Evolutionary conservation across 2,888 invertebrate genomes (phyloP).

Genomic region (Apamea anceps): DNA sequence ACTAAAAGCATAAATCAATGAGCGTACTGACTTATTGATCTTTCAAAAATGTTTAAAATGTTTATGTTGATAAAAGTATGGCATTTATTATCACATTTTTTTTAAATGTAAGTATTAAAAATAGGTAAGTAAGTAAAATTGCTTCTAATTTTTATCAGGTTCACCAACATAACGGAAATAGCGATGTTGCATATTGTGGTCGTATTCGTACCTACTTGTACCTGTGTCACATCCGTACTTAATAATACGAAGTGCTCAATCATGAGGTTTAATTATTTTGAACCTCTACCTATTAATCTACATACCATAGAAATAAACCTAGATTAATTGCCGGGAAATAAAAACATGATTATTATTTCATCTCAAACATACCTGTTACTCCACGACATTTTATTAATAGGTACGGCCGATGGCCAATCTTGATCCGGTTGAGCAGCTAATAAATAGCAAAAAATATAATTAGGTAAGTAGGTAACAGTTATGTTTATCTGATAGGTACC

Average conservation of each 20-base stretch:
- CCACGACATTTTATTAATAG: slow-evolving; percentile 77
- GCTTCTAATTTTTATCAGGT: slow-evolving; percentile 10
- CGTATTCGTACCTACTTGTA: neutral
- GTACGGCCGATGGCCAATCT: slow-evolving; percentile 70
- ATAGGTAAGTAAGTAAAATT: neutral
- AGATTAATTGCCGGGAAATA: slow-evolving; percentile 3
- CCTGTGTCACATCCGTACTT: slow-evolving; percentile 22
- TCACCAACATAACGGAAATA: slow-evolving; percentile 36
- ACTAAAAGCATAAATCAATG: slow-evolving; percentile 39
- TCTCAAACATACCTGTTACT: slow-evolving; percentile 79
- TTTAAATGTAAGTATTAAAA: neutral
- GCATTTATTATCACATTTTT: neutral
- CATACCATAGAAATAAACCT: slow-evolving; percentile 6
- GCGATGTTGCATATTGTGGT: slow-evolving; percentile 13
- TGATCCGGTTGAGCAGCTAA: slow-evolving; percentile 80
- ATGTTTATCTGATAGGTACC: slow-evolving; percentile 42
- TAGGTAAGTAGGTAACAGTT: slow-evolving; percentile 58
- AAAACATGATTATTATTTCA: slow-evolving; percentile 21
- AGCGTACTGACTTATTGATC: slow-evolving; percentile 5
- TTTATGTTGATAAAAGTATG: neutral
- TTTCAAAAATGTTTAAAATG: no score
- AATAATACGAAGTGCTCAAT: slow-evolving; percentile 9
- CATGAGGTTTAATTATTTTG: neutral
- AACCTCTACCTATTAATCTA: neutral
- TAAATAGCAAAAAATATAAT: slow-evolving; percentile 70